A percentile compares a stretch with the other conserved stretches of the same genome.
phyloP scores from a whole-genome alignment of 1,140 invertebrate genomes.

The Macrobrachium nipponense region DNA sequence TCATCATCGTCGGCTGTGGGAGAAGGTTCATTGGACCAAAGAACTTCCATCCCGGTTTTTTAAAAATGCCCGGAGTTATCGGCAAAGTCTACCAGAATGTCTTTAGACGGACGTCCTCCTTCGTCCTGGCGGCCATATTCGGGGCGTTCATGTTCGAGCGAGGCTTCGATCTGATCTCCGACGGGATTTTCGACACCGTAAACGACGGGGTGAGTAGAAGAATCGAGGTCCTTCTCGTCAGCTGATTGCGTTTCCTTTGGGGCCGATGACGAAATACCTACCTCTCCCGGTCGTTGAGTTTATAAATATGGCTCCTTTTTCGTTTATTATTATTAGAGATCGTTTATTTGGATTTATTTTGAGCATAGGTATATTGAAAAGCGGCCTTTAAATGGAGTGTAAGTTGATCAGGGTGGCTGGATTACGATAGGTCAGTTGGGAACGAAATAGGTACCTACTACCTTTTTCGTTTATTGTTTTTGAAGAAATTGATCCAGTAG shows the following conservation, averaged over 20 bases:
- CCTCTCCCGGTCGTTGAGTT: too few relatives aligned
- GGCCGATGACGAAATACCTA: neutral
- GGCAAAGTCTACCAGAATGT: slow-evolving; percentile 37
- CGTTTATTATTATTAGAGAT: neutral
- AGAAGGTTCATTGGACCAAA: too few relatives aligned
- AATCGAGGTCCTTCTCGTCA: neutral
- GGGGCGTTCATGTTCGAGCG: slow-evolving; percentile 54
- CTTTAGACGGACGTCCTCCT: slow-evolving; percentile 48
- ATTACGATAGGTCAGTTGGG: too few relatives aligned
- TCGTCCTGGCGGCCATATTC: slow-evolving; percentile 32
- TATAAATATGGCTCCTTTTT: neutral
- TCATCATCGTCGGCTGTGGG: neutral
- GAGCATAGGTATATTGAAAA: too few relatives aligned
- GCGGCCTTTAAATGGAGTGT: too few relatives aligned
- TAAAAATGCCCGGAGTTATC: slow-evolving; percentile 12
- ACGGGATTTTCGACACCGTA: slow-evolving; percentile 41
- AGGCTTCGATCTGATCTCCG: slow-evolving; percentile 40
- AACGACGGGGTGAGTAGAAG: slow-evolving; percentile 35
- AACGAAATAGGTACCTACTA: too few relatives aligned
- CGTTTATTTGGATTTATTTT: too few relatives aligned
- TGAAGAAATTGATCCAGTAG: too few relatives aligned
- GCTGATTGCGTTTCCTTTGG: too few relatives aligned
- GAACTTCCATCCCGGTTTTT: too few relatives aligned
- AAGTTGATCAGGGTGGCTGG: too few relatives aligned
- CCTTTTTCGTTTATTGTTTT: too few relatives aligned